Evolutionary conservation across 1,140 invertebrate genomes (phyloP), one percentile per base, ranked within the genome.

Genomic region (Lucilia cuprina): DNA sequence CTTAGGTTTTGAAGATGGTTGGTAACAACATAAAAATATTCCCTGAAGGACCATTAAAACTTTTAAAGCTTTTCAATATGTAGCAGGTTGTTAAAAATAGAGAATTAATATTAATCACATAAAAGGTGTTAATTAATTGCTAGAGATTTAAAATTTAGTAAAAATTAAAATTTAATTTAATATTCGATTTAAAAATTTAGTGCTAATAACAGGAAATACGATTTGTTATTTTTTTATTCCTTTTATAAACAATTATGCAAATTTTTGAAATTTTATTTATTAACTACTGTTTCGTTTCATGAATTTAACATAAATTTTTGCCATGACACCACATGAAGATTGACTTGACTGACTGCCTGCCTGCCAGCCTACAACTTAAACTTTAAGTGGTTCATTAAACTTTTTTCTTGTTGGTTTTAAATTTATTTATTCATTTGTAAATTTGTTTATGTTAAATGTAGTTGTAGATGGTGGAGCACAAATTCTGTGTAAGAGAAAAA

Each of bases 311-410:
- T 60, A 17, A n/a, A 60, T 60, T 60, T 60, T 21, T 70, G 65
- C 65, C 65, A 70, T 70, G 65, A 70, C 65, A 70, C 21, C 65
- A 70, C 19, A 70, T 70, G 65, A 21, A 70, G 65, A 21, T 25
- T 70, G n/a, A 21, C n/a, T 70, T 21, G n/a, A 25, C 60, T 65
- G 60, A 14, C 65, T 19, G 8, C 60, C 17, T 19, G 8, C 60
- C 17, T 21, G 60, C 4, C 60, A 21, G 65, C 65, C 65, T 70
- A 70, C 65, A 21, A 21, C 19, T 70, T 70, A 21, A 70, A 70
- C 19, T 70, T 70, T 70, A 70, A 70, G 19, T 70, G 65, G 65
- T 70, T 70, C 65, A 70, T 21, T 70, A 21, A 70, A 70, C 65
- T 25, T 70, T 70, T 70, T 70, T 70, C n/a, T 8, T 70, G 7